phyloP scores from a whole-genome alignment of 1,140 invertebrate species.

The Ceratina australensis region DNA sequence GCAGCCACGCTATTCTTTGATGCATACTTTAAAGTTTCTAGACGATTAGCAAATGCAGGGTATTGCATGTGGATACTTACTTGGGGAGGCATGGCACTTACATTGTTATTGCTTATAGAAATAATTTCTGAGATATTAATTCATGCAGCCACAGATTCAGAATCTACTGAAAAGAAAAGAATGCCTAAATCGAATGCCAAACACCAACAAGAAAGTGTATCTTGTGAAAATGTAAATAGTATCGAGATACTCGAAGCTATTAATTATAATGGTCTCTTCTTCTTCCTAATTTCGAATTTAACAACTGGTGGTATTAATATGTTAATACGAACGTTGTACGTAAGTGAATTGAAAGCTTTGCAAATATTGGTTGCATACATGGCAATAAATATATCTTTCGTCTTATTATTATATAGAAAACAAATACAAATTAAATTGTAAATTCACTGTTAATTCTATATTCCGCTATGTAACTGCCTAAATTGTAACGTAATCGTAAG shows the following conservation, averaged over 20 bases:
- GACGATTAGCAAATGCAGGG: slow-evolving; percentile 88
- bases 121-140: slow-evolving; percentile 73
- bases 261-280: slow-evolving; percentile 88
- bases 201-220: slow-evolving; percentile 23
- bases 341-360: slow-evolving; percentile 77
- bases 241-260: slow-evolving; percentile 84
- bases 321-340: slow-evolving; percentile 82
- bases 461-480: not conserved
- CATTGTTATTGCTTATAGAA: slow-evolving; percentile 81
- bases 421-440: slow-evolving; percentile 70
- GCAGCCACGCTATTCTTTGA: slow-evolving; percentile 77
- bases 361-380: slow-evolving; percentile 82
- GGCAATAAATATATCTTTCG: slow-evolving; percentile 75
- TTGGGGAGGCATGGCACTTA: slow-evolving; percentile 80
- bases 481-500: not conserved
- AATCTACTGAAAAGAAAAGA: slow-evolving; percentile 5
- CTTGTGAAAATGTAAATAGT: slow-evolving; percentile 60
- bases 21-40: slow-evolving; percentile 80
- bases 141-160: not conserved
- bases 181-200: slow-evolving; percentile 35
- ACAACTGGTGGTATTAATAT: slow-evolving; percentile 90
- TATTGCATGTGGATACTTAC: slow-evolving; percentile 88
- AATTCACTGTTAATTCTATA: not conserved
- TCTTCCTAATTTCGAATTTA: slow-evolving; percentile 89
- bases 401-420: slow-evolving; percentile 68